Evolutionary conservation across 2,888 invertebrate genomes (phyloP), one percentile per base, ranked within the genome.

Genomic region (Exephanes ischioxanthus): DNA sequence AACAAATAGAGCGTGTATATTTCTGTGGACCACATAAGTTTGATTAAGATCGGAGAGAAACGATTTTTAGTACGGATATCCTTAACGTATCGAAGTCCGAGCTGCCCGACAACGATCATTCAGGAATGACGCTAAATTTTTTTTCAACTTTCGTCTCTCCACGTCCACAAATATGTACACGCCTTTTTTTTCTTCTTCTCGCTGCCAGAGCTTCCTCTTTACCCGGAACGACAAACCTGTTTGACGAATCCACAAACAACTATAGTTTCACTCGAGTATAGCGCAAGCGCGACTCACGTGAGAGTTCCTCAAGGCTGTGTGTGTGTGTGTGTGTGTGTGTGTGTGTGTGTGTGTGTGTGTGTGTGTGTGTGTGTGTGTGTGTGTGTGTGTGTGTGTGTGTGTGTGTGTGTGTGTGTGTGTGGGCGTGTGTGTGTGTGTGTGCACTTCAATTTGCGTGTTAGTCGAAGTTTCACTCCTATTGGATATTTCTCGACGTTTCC

Each of bases 141-240:
- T 71, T 71, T 51, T n/a, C 51, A n/a, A 26, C 33, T 55, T 33
- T 26, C 30, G 71, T 61, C 61, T 33, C 61, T 26, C 33, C n/a
- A 16, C 33, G 16, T 30, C 16, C 30, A 30, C 61, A 33, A 61
- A 6, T 30, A 33, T 26, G 30, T 61, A 16, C 33, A 61, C 30
- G 16, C 61, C n/a, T 61, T 61, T 61, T 61, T 26, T 33, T 22
- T 30, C 45, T 61, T 33, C 30, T 14, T 61, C 61, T 33, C 61
- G 30, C 33, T 33, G 26, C 19, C 26, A 14, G 16, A 55, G 55
- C 68, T 81, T 81, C 67, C 67, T 81, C 58, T 73, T 85, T 80
- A 76, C 76, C 70, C 16, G 33, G 55, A 70, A 82, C 22, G 37
- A 66, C 71, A 84, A 86, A 86, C 82, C 72, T 77, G 84, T 72